Base-by-base conservation (phyloP, 2,797 vertebrate species). In the Enteromius unitaeniatus region DNA sequence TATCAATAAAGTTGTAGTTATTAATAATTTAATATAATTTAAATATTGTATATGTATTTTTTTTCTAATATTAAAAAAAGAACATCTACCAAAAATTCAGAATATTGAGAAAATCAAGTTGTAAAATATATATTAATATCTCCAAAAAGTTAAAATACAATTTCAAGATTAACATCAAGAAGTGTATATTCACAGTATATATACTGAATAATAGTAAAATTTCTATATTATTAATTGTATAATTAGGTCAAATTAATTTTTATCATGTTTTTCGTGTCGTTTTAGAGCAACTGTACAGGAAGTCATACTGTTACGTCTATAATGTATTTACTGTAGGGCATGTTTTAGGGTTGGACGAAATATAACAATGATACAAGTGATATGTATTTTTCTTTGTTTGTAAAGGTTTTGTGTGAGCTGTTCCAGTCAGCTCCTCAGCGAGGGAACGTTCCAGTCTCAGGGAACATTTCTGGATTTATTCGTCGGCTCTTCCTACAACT, bases 391-490 rank as follows among this genome's bases (percentile, higher is more conserved):
- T 81, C 13, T 84, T 55, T 58, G 42, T 81, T 69, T 55, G 10
- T 88, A n/a, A 90, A 99, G 98, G 98, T 99, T 90, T 96, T 99
- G 26, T 99, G 98, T 93, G 98, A 99, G 91, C 95, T 99, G 79
- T 99, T 99, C 92, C 98, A 99, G 92, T 97, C 97, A 2, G 97
- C 98, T 78, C 97, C 98, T 81, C 98, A 99, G 91, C 93, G 97
- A 87, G 95, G 95, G 49, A 99, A 95, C 37, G 95, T 99, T 53
- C 97, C 97, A 6, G 93, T 97, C 60, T 98, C 98, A 58, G 97
- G 98, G 84, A 99, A 99, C 90, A 99, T 99, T 93, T 99, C 98
- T 14, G 98, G 98, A 84, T 99, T 99, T 93, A 96, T 99, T 86
- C 94, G 98, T 87, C 95, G 98, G 60, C 96, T 99, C 60, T 99